Evolutionary conservation across 2,113 vertebrate genomes (phyloP), one percentile per base, ranked within the genome.

Genomic region (Egretta garzetta): DNA sequence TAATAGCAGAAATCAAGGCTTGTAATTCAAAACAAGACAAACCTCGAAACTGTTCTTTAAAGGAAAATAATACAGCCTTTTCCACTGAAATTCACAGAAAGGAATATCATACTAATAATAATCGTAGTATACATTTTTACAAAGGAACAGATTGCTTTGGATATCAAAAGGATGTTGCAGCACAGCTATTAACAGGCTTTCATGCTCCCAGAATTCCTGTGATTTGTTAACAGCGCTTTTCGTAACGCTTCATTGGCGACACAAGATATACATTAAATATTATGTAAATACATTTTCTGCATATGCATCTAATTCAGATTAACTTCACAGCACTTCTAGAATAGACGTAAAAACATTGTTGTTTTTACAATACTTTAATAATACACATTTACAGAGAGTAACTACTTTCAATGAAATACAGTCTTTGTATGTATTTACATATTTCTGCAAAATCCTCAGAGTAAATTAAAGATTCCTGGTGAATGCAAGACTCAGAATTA

Each of bases 1-100:
- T 94, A 97, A 97, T 63, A 95, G 97, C 92, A 96, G 96, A 98
- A 98, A 97, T 95, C 91, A 98, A 97, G 97, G 96, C 94, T 95
- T 86, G 67, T 96, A 94, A 96, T 93, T 97, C 64, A 98, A 98
- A 98, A 96, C 85, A 97, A 97, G 92, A 94, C 94, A 98, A 97
- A 85, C 97, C 59, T 80, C 90, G 53, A 97, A 98, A 97, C 81
- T 72, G 47, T 81, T 95, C 58, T 95, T 96, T 72, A 82, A 96
- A 93, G 91, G 45, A 97, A 97, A 94, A 91, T 79, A 95, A 96
- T 79, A 95, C 50, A 96, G 77, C 90, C 33, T 95, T 87, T 92
- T 96, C 88, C 94, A 97, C 49, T 64, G 81, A 96, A 96, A 97
- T 92, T 92, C 82, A 95, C 11, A 76, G 86, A 53, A 90, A 88